Evolutionary conservation across 2,888 invertebrate species (phyloP), one percentile per base, ranked within the genome.

Genomic region (Sinopyrophorus schimmeli): DNA sequence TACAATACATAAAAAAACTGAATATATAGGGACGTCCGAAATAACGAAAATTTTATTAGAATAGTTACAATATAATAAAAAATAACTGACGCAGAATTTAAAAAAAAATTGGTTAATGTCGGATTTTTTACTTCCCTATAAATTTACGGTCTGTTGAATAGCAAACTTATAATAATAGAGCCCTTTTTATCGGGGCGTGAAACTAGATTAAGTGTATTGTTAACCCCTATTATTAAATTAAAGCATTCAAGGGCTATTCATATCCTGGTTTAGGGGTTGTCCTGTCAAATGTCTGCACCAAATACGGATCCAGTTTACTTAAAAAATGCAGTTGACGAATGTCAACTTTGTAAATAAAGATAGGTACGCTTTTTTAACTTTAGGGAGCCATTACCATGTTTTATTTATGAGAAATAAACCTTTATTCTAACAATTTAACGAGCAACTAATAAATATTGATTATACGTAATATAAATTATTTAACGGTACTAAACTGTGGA

Each of bases 171-270:
- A 53, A 52, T 50, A 52, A 50, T 51, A 39, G 49, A 39, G 11
- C 54, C 57, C 53, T 58, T 56, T 57, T 57, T 59, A 56, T 39
- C 55, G 56, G 58, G 61, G 64, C 64, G 64, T 63, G 64, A 63
- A 62, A 63, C 62, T 63, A 61, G 62, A 64, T 63, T 63, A 64
- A 47, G 53, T 43, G 52, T 50, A 62, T 63, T 63, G 63, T 63
- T 55, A 55, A 53, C 44, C 41, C 50, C 57, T 54, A 60, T 63
- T 65, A 64, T 64, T 62, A 61, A 62, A 64, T 63, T 61, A 60
- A 62, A 60, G 49, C 61, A 61, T 64, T 64, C 64, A 56, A 55
- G 57, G 60, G 61, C 61, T 62, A 64, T 64, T 65, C 64, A 63
- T 48, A 53, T 48, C 49, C 49, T 47, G 31, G 55, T 59, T 55